phyloP scores from a whole-genome alignment of 2,888 invertebrate species.

The Orthonychiurus folsomi region DNA sequence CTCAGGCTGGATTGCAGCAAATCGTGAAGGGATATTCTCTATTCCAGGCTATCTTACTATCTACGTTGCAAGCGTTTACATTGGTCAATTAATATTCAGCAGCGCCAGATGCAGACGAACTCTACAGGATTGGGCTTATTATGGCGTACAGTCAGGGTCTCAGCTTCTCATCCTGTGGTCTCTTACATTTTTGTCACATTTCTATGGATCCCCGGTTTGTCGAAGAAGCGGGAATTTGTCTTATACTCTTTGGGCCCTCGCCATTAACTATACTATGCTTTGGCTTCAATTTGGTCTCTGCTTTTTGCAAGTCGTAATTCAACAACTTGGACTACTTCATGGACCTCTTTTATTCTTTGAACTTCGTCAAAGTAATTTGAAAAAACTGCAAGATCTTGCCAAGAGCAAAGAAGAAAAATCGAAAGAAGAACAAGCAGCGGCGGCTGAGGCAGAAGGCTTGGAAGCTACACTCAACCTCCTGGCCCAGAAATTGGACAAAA shows the following conservation, averaged over 20 bases:
- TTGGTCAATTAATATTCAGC: slow-evolving; percentile 51
- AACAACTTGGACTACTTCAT: slow-evolving; percentile 30
- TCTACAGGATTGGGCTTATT: slow-evolving; percentile 32
- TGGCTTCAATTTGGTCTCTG: slow-evolving; percentile 44
- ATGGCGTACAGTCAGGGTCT: slow-evolving; percentile 23
- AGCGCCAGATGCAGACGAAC: slow-evolving; percentile 16
- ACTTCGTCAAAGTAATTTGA: slow-evolving; percentile 18
- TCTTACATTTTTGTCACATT: slow-evolving; percentile 32
- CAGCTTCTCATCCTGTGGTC: slow-evolving; percentile 33
- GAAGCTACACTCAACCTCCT: slow-evolving; percentile 16
- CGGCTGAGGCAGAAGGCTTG: slow-evolving; percentile 12
- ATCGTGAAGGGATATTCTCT: slow-evolving; percentile 84
- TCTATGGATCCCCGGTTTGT: slow-evolving; percentile 49
- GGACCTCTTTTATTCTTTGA: slow-evolving; percentile 35
- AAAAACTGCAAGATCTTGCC: slow-evolving; percentile 7
- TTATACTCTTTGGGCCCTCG: slow-evolving; percentile 68
- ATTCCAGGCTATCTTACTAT: slow-evolving; percentile 73
- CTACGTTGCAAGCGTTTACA: slow-evolving; percentile 63
- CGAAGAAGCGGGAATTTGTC: slow-evolving; percentile 74
- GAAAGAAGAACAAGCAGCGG: slow-evolving; percentile 4
- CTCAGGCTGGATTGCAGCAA: slow-evolving; percentile 61
- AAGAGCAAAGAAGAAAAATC: slow-evolving; percentile 12
- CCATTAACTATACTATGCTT: slow-evolving; percentile 53
- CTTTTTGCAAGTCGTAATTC: slow-evolving; percentile 23
- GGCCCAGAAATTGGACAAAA: slow-evolving; percentile 19